Conservation (phyloP, 37 sponge, comb jelly and placozoan species). For the Eunapius fragilis region DNA sequence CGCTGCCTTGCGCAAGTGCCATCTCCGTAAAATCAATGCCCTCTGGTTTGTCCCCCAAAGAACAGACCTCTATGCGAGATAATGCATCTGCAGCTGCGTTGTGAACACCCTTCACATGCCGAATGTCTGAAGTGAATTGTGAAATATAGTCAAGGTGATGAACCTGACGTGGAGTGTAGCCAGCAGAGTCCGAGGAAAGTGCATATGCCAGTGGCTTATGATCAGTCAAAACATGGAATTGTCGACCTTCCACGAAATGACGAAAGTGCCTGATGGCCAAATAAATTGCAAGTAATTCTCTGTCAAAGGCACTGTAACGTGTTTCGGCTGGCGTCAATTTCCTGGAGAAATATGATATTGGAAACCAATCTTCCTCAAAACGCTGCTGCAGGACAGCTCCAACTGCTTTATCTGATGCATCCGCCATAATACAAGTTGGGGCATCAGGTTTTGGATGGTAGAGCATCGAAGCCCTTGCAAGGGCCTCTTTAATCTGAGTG, state of each 20-base stretch:
- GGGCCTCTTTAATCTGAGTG: background rate
- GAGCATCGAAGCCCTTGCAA: no score
- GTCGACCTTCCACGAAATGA: slow-evolving; percentile 53
- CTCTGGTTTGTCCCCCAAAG: no score
- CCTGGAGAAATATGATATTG: no score
- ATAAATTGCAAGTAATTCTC: slow-evolving; percentile 58
- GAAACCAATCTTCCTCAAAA: no score
- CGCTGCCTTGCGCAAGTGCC: background rate
- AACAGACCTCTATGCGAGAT: background rate
- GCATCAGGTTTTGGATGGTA: no score
- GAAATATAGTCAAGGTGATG: slow-evolving; percentile 69
- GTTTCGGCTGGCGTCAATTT: slow-evolving; percentile 50
- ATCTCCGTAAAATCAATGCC: background rate
- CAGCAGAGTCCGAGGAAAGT: slow-evolving; percentile 21
- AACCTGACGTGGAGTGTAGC: slow-evolving; percentile 46
- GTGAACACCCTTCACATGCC: slow-evolving; percentile 40
- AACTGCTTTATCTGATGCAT: background rate
- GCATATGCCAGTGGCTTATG: slow-evolving; percentile 70
- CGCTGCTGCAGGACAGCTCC: no score
- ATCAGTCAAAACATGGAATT: slow-evolving; percentile 51
- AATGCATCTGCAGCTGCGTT: slow-evolving; percentile 8
- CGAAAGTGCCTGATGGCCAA: slow-evolving; percentile 55
- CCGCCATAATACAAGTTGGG: background rate
- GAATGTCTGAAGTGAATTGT: slow-evolving; percentile 62
- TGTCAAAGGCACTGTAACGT: slow-evolving; percentile 64